A percentile compares a stretch with the other conserved stretches of the same genome.
These are phyloP conservation scores for Drosophila bifasciata DNA, from an alignment of 1,140 invertebrate species.

Conservation along the genomic window DNA sequence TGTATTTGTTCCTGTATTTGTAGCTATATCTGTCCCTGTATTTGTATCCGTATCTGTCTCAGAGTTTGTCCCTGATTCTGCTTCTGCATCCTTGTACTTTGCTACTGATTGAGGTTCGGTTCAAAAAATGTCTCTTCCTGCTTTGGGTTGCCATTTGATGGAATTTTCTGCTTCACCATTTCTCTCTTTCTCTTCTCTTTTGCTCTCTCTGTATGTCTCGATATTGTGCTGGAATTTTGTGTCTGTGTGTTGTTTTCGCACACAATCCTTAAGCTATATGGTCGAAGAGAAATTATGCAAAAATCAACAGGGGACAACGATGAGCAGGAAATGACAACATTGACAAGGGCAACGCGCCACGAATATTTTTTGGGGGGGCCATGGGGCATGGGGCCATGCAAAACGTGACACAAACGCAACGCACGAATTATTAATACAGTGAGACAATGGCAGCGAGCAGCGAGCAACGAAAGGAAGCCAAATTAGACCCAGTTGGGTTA, in stretches of 20 bases:
- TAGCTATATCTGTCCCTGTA: conserved; percentile 16
- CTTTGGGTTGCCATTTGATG: neutral
- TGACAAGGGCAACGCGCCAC: conserved; percentile 60
- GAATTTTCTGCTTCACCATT: conserved; percentile 32
- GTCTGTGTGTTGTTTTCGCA: conserved; percentile 15
- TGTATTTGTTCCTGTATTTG: conserved; percentile 15
- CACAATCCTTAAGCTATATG: conserved; percentile 56
- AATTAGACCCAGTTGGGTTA: conserved; percentile 74
- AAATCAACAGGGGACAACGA: conserved; percentile 52
- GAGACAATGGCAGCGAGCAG: conserved; percentile 15
- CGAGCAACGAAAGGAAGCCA: conserved; percentile 21
- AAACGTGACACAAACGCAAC: conserved; percentile 75
- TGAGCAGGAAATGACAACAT: conserved; percentile 58
- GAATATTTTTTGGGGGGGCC: conserved; percentile 62
- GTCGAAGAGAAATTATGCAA: conserved; percentile 66
- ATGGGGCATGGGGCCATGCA: conserved; percentile 46
- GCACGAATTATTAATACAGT: conserved; percentile 78
- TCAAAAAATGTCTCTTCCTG: neutral
- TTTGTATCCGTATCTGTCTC: no score
- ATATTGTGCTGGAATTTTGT: neutral
- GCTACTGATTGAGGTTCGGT: conserved; percentile 29
- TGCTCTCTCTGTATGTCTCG: conserved; percentile 1
- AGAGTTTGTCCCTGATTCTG: no score
- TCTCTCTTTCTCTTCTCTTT: no score
- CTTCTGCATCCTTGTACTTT: conserved; percentile 16